A percentile compares a stretch with the other conserved stretches of the same genome.
Conservation (phyloP, 2,888 invertebrate genomes). For the Sesia bembeciformis region DNA sequence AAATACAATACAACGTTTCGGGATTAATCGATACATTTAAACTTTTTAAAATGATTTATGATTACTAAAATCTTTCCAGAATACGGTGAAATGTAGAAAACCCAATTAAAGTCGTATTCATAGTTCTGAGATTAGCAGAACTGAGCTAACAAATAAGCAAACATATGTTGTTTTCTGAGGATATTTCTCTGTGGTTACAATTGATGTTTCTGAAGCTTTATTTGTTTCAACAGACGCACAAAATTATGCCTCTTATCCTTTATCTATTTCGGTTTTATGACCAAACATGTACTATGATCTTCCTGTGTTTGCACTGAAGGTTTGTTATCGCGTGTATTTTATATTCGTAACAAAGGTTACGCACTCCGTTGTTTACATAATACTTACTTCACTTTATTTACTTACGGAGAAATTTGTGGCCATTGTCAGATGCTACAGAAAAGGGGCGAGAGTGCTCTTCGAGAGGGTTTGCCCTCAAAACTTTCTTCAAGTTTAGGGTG, state of each 20-base stretch:
- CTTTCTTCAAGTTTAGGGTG: conserved; percentile 22
- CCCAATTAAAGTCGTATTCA: too few species aligned
- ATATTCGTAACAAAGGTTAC: background rate
- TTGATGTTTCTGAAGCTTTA: background rate
- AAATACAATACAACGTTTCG: too few species aligned
- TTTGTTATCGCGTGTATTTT: background rate
- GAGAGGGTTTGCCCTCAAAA: conserved; percentile 25
- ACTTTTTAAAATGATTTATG: too few species aligned
- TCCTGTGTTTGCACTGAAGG: background rate
- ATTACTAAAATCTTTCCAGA: too few species aligned
- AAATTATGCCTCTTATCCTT: background rate
- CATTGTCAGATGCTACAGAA: conserved; percentile 34
- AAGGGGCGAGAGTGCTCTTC: conserved; percentile 24
- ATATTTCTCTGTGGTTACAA: too few species aligned
- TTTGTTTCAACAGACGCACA: background rate
- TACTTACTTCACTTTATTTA: conserved; percentile 15
- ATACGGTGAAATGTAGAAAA: too few species aligned
- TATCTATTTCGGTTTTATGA: too few species aligned
- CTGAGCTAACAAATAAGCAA: too few species aligned
- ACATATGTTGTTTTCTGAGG: too few species aligned
- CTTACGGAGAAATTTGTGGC: conserved; percentile 26
- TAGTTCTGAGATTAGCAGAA: too few species aligned
- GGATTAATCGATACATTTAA: too few species aligned
- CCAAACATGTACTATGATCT: too few species aligned
- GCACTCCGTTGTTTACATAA: background rate